Evolutionary conservation across 2,113 vertebrate genomes (phyloP).

Genomic region (Blennius ocellaris): DNA sequence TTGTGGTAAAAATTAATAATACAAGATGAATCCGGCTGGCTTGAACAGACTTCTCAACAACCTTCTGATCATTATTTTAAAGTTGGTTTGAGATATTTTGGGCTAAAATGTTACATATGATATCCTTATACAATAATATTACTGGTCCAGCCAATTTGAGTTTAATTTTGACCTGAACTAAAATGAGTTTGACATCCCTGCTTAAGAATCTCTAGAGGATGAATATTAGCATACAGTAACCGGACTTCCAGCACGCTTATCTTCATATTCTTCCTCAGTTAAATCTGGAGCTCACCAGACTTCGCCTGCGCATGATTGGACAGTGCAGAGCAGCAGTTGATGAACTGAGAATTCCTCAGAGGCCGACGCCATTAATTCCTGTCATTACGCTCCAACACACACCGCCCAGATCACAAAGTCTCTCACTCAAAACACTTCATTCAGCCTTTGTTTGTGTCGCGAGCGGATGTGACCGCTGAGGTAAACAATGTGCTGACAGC

Average conservation of each 20-base stretch:
- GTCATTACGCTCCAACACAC: slow-evolving; percentile 19
- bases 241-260: slow-evolving; percentile 31
- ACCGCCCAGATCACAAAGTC: background rate
- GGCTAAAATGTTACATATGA: too few relatives aligned
- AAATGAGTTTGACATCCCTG: too few relatives aligned
- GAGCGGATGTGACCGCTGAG: slow-evolving; percentile 3
- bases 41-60: too few relatives aligned
- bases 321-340: slow-evolving; percentile 24
- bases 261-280: slow-evolving; percentile 47
- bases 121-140: too few relatives aligned
- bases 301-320: slow-evolving; percentile 25
- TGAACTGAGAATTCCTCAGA: slow-evolving; percentile 44
- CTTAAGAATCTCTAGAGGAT: too few relatives aligned
- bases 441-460: slow-evolving; percentile 29
- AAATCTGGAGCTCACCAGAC: slow-evolving; percentile 32
- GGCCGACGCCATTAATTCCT: slow-evolving; percentile 27
- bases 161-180: too few relatives aligned
- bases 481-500: slow-evolving; percentile 40
- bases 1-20: too few relatives aligned
- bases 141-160: too few relatives aligned
- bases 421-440: slow-evolving; percentile 30
- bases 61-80: too few relatives aligned
- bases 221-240: slow-evolving; percentile 35
- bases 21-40: too few relatives aligned
- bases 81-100: too few relatives aligned